Base-by-base conservation (phyloP, 2,888 invertebrate species). In the Leucoptera coffeella region DNA sequence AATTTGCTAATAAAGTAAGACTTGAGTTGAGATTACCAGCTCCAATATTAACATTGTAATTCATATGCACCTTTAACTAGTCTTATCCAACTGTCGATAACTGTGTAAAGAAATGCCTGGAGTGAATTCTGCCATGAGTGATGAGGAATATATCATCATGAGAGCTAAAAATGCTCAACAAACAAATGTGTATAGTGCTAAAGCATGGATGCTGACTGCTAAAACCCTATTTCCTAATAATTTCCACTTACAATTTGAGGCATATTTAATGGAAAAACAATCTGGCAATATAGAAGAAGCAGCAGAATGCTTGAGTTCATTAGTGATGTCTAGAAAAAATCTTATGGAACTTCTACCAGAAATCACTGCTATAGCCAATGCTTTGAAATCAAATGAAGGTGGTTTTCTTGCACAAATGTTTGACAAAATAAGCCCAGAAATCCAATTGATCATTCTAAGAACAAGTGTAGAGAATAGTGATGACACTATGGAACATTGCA, bases 121-220 rank as follows among this genome's bases (percentile, higher is more conserved):
- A n/a, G n/a, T n/a, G n/a, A n/a, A n/a, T n/a, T n/a, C n/a, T n/a
- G n/a, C n/a, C n/a, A n/a, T n/a, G n/a, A n/a, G n/a, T n/a, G 85
- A 86, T 47, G 87, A 90, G 64, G 82, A 85, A 45, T 92, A 86
- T 58, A 80, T 93, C 35, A 83, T 92, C 38, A 73, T 78, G 31
- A 75, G 82, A 47, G 90, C 91, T 1, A 86, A 86, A 56, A 76
- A 78, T 38, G 78, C 83, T 12, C 75, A 80, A 35, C 74, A 62
- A 22, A 82, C 85, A 49, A 85, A 90, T 51, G 80, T 84, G 24
- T 77, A 78, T 45, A 79, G 84, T 21, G 90, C 92, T 1, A 92
- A 91, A 61, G 85, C 91, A 23, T 93, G 92, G 91, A 82, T 93
- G 69, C 73, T 93, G 14, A 91, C 91, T 2, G 92, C 92, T 0